Percentiles rank a stretch among this genome's conserved stretches.
phyloP scores from a whole-genome alignment of 1,140 invertebrate species.

The Anthonomus grandis region DNA sequence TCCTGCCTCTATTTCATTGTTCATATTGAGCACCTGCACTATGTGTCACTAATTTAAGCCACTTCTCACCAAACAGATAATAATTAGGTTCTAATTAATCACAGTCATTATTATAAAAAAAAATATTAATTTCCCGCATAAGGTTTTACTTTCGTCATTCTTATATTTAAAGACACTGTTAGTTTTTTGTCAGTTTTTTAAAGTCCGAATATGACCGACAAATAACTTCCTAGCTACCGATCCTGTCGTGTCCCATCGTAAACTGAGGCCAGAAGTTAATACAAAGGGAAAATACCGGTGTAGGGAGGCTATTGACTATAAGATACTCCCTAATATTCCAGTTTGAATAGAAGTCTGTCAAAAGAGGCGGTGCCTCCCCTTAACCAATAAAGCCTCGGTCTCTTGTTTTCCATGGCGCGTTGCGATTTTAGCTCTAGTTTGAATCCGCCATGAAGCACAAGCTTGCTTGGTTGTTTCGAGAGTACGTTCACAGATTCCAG shows the following conservation, averaged over 20 bases:
- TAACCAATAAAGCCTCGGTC: conserved; percentile 40
- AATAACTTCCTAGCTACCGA: conserved; percentile 21
- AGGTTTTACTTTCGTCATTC: no score
- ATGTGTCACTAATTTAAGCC: conserved; percentile 3
- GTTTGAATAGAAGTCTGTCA: conserved; percentile 41
- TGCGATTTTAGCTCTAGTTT: conserved; percentile 29
- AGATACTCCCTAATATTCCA: conserved; percentile 49
- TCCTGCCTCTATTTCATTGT: conserved; percentile 25
- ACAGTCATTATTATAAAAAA: no score
- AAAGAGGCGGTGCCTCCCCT: conserved; percentile 33
- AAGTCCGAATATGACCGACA: no score
- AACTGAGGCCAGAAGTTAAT: conserved; percentile 26
- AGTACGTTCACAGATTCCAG: neutral
- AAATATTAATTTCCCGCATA: no score
- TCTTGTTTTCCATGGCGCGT: conserved; percentile 15
- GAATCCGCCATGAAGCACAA: conserved; percentile 20
- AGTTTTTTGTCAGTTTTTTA: no score
- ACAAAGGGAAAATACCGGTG: conserved; percentile 28
- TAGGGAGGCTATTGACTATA: conserved; percentile 33
- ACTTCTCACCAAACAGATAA: no score
- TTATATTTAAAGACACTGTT: no score
- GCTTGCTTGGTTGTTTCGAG: conserved; percentile 18
- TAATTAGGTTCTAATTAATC: no score
- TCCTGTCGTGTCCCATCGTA: conserved; percentile 26
- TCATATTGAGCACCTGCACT: conserved; percentile 24